Conservation (phyloP, 2,888 invertebrate genomes). For the Heteromyza rotundicornis region DNA sequence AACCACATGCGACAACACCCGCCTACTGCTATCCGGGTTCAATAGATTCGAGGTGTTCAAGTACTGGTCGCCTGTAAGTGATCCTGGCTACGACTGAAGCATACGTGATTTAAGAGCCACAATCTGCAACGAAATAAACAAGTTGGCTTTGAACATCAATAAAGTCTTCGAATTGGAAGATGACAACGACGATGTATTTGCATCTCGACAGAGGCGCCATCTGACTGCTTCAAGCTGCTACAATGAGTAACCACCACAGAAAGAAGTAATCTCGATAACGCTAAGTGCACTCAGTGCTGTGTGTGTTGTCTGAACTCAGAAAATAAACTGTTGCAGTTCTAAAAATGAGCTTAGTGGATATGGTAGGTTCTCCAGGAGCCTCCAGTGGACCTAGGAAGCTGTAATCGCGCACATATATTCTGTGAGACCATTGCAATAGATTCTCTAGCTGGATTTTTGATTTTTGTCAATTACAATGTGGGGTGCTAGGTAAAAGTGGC, state of each 20-base stretch:
- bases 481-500: too few species aligned
- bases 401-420: too few species aligned
- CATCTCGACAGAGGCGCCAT: constrained; percentile 35
- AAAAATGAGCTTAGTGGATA: too few species aligned
- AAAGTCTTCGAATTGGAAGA: constrained; percentile 47
- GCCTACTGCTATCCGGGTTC: constrained; percentile 56
- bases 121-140: constrained; percentile 53
- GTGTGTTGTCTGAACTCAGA: constrained; percentile 34
- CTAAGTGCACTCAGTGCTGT: constrained; percentile 43
- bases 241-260: constrained; percentile 34
- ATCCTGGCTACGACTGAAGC: constrained; percentile 47
- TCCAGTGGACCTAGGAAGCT: too few species aligned
- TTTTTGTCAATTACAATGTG: too few species aligned
- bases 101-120: constrained; percentile 42
- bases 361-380: too few species aligned
- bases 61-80: constrained; percentile 47
- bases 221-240: constrained; percentile 21
- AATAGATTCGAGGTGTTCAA: constrained; percentile 57
- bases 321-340: too few species aligned
- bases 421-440: too few species aligned
- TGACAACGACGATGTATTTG: constrained; percentile 30
- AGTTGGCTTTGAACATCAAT: constrained; percentile 45
- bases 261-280: constrained; percentile 44
- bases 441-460: too few species aligned
- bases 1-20: constrained; percentile 51